phyloP scores from a whole-genome alignment of 2,888 invertebrate genomes.

The Agrenia bidenticulata region DNA sequence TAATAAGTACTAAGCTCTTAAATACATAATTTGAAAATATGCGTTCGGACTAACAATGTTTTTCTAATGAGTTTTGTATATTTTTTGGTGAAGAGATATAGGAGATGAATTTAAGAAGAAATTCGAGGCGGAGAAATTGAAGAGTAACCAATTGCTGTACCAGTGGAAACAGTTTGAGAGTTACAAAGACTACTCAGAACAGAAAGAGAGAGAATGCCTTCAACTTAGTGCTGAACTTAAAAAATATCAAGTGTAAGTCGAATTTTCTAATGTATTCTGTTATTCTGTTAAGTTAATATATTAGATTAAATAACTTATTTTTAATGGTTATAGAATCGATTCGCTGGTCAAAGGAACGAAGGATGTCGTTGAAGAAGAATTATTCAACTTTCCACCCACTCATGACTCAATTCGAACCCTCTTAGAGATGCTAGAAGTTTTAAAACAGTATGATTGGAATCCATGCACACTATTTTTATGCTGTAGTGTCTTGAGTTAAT shows the following conservation, averaged over 20 bases:
- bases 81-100: too few species aligned
- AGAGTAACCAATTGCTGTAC: conserved; percentile 30
- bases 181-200: conserved; percentile 28
- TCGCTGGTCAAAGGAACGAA: conserved; percentile 27
- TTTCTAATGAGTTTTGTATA: too few species aligned
- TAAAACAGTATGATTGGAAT: conserved; percentile 35
- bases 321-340: conserved; percentile 24
- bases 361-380: conserved; percentile 25
- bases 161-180: conserved; percentile 41
- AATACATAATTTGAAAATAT: neutral
- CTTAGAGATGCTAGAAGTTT: conserved; percentile 24
- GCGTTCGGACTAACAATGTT: too few species aligned
- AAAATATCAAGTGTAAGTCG: conserved; percentile 21
- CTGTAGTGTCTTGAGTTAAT: too few species aligned
- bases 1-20: too few species aligned
- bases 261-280: too few species aligned
- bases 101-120: conserved; percentile 8
- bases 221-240: conserved; percentile 23
- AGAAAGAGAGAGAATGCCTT: conserved; percentile 10
- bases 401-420: conserved; percentile 24
- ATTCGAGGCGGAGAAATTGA: conserved; percentile 20
- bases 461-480: neutral
- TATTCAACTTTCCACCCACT: conserved; percentile 13
- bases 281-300: too few species aligned
- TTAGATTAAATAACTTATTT: too few species aligned